These are phyloP conservation scores for Diadumene lineata DNA, from an alignment of 92 coral and sea anemone species.

Conservation along the genomic window DNA sequence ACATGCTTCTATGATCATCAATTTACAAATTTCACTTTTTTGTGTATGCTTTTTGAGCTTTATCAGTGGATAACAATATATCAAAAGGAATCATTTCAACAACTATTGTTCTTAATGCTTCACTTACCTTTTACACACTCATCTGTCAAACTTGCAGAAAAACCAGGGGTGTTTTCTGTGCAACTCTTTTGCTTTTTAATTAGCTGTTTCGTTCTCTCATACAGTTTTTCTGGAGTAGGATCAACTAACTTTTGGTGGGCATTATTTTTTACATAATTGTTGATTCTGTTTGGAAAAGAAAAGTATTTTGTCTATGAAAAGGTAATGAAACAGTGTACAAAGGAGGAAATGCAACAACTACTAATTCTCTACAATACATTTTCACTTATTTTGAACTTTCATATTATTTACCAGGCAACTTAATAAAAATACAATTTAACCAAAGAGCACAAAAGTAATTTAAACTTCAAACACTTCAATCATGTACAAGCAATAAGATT, in stretches of 20 bases:
- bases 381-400: too few species aligned
- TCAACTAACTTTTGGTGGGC: not conserved
- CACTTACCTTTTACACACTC: not conserved
- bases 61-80: too few species aligned
- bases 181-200: not conserved
- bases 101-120: too few species aligned
- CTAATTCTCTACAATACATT: not conserved
- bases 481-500: not conserved
- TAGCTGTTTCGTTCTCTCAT: conserved; percentile 6
- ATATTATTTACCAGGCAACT: too few species aligned
- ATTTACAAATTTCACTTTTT: not conserved
- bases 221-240: conserved; percentile 22
- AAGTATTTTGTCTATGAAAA: not conserved
- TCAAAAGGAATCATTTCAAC: too few species aligned
- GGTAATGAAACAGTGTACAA: not conserved
- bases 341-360: not conserved
- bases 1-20: too few species aligned
- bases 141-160: not conserved
- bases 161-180: not conserved
- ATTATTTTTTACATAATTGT: conserved; percentile 45
- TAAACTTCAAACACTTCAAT: not conserved
- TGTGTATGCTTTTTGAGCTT: not conserved
- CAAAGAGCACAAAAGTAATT: not conserved
- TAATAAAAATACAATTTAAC: too few species aligned
- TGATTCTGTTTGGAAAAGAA: conserved; percentile 27